Evolutionary conservation across 2,888 invertebrate species (phyloP).

Genomic region (Trichogramma evanescens): DNA sequence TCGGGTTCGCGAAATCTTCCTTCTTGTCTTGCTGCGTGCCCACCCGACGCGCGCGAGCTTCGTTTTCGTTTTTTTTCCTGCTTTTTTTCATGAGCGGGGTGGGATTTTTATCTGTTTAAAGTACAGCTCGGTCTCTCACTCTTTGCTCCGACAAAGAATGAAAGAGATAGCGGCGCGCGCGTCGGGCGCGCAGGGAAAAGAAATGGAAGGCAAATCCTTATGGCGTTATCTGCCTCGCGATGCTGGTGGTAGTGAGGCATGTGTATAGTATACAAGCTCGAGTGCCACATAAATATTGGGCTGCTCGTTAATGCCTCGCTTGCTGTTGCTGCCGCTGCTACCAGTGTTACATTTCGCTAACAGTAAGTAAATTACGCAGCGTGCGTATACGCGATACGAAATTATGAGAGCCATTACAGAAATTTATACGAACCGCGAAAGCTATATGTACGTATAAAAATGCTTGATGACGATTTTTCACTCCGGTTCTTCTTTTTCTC

Average conservation of each 20-base stretch:
- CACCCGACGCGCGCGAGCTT: background rate
- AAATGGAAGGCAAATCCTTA: conserved; percentile 21
- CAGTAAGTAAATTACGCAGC: conserved; percentile 45
- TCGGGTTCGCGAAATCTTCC: background rate
- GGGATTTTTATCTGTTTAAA: conserved; percentile 24
- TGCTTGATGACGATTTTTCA: conserved; percentile 38
- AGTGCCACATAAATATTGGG: conserved; percentile 48
- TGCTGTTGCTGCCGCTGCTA: conserved; percentile 45
- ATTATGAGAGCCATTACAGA: conserved; percentile 49
- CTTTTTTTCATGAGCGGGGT: background rate
- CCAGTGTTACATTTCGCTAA: conserved; percentile 46
- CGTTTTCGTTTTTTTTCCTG: conserved; percentile 2
- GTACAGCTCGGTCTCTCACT: conserved; percentile 9
- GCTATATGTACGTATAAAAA: conserved; percentile 20
- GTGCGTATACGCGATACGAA: conserved; percentile 45
- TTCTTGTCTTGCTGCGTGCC: background rate
- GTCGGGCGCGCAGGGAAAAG: conserved; percentile 13
- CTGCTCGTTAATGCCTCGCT: conserved; percentile 48
- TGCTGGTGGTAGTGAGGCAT: too few relatives aligned
- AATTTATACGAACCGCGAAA: conserved; percentile 43
- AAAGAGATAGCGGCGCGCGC: conserved; percentile 16
- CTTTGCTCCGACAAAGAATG: conserved; percentile 17
- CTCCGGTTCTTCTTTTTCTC: background rate
- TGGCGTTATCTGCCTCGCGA: conserved; percentile 45
- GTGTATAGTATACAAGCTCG: conserved; percentile 24